Evolutionary conservation across 2,113 vertebrate species (phyloP), one percentile per base, ranked within the genome.

Genomic region (Triplophysa siluroides): DNA sequence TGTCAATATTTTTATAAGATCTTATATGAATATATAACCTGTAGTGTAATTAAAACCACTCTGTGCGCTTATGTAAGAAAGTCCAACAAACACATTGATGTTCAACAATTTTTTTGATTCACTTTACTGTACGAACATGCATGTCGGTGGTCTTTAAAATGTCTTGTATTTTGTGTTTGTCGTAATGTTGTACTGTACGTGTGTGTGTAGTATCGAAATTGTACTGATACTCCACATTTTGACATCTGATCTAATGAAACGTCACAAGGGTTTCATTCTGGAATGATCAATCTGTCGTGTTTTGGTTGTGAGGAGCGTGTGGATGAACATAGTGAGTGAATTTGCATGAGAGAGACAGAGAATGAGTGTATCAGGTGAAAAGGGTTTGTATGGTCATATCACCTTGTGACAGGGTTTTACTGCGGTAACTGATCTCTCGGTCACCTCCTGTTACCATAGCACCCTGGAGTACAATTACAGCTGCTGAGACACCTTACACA

Each of bases 401-500:
- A 52, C 33, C 5, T 54, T 52, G 47, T 76, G 62, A 64, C 24
- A 64, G 3, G 2, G 74, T 23, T 65, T 65, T 54, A 65, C 75
- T 77, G 74, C 1, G 26, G 75, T 77, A 77, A 77, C 75, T 52
- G 75, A 77, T 77, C 61, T 76, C 74, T 65, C 74, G 24, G 21
- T 81, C 45, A 81, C 50, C 72, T 76, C 24, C 24, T 64, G 75
- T 77, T 54, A 77, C 75, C 75, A 76, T 76, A 63, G 75, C 45
- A 62, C 43, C 6, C 62, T 10, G 75, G 75, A 77, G 75, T 77
- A 77, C 75, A 54, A 77, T 77, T 77, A 77, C 75, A 77, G 62
- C 75, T 64, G 61, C 24, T 23, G 45, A 65, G 62, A 54, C 75
- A 77, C 75, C 62, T 54, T 23, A 76, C 61, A 52, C 50, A 52